Evolutionary conservation across 2,797 vertebrate genomes (phyloP).

Genomic region (Adrianichthys oophorus): DNA sequence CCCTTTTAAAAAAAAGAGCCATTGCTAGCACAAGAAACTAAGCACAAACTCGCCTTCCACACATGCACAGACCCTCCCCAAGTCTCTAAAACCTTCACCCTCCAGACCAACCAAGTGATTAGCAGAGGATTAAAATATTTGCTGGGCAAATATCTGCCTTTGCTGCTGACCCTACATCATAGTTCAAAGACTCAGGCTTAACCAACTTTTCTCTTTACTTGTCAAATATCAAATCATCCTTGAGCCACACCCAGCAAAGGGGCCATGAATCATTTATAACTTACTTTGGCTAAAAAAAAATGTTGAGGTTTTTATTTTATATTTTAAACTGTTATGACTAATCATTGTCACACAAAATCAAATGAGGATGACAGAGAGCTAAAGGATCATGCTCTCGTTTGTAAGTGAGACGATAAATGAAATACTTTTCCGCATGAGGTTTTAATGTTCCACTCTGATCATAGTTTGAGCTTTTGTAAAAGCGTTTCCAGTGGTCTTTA

Average conservation of each 20-base stretch:
- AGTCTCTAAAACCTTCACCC: constrained; percentile 56
- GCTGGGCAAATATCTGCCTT: constrained; percentile 97
- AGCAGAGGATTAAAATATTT: constrained; percentile 99
- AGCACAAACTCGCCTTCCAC: constrained; percentile 35
- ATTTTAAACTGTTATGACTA: too few species aligned
- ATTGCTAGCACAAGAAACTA: constrained; percentile 77
- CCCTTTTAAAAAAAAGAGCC: constrained; percentile 58
- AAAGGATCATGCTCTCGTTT: too few species aligned
- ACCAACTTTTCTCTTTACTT: constrained; percentile 72
- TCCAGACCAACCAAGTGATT: constrained; percentile 94
- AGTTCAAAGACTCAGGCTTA: constrained; percentile 81
- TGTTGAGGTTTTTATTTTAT: too few species aligned
- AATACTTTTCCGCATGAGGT: too few species aligned
- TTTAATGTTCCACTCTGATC: too few species aligned
- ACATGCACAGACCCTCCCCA: constrained; percentile 10
- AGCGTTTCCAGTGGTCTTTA: too few species aligned
- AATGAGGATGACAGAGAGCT: neutral
- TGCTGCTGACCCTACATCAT: constrained; percentile 80
- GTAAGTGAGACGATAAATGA: too few species aligned
- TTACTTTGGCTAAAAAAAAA: constrained; percentile 3
- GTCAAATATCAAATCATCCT: constrained; percentile 66
- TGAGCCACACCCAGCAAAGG: constrained; percentile 57
- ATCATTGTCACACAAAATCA: neutral
- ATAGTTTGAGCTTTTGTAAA: too few species aligned
- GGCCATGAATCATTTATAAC: constrained; percentile 42